Evolutionary conservation across 2,888 invertebrate genomes (phyloP), one percentile per base, ranked within the genome.

Genomic region (Xanthostigma xanthostigma): DNA sequence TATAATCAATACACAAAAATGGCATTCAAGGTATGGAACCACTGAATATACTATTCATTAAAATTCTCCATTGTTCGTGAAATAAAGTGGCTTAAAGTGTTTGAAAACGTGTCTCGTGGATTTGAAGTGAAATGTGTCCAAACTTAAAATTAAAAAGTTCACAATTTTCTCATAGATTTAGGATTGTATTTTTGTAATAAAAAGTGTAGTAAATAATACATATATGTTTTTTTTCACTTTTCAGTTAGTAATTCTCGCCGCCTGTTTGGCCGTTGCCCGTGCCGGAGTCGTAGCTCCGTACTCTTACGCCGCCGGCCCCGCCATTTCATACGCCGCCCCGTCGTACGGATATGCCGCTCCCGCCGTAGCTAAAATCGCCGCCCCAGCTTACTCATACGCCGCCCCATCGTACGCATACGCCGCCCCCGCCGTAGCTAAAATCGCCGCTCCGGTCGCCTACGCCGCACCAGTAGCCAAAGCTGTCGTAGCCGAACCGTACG

Each of bases 401-500:
- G 27, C 27, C 57, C 55, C 27, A 53, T 55, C 35, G 52, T 56
- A 34, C 58, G 59, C 14, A 44, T 44, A 33, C 8, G 36, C 44
- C 35, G 44, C 44, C n/a, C 36, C 35, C 4, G 44, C 33, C 1
- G 13, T 41, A n/a, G 41, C 39, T 27, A 33, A 27, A 34, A 41
- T 46, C n/a, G 46, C 46, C 13, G 41, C 46, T 40, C 41, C 41
- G 27, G 40, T 46, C 10, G 34, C 61, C 41, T 61, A 63, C 44
- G 58, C 63, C 35, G 58, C 59, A 12, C 59, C 62, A 42, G 57
- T 60, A 49, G 63, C 62, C 37, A 37, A 51, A 38, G 54, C 54
- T 58, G 62, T 62, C n/a, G 59, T 65, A 13, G 64, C 65, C 36
- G 56, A 64, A 27, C 59, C 60, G 33, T 61, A 59, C 49, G 54